Percentiles rank a stretch among this genome's conserved stretches.
phyloP scores from a whole-genome alignment of 2,888 invertebrate species.

The Spisula solida region DNA sequence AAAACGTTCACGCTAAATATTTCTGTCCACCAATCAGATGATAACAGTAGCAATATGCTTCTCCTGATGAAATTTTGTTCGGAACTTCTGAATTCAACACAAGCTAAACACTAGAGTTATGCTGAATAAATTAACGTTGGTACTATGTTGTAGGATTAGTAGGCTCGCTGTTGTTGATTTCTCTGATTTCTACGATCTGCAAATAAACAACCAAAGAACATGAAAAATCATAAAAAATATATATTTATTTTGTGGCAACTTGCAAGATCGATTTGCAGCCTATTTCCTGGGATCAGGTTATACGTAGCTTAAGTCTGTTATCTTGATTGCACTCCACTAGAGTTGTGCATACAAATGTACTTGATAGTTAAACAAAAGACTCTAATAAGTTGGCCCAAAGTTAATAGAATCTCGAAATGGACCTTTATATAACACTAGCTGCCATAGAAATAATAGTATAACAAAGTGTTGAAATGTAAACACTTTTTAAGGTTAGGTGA shows the following conservation, averaged over 20 bases:
- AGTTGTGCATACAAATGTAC: not conserved
- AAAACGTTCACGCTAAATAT: not conserved
- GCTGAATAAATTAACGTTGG: conserved; percentile 4
- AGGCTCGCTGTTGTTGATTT: conserved; percentile 64
- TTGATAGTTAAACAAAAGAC: not conserved
- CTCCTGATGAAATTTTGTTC: not conserved
- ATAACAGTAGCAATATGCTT: not conserved
- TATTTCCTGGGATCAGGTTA: no score
- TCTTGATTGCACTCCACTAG: no score
- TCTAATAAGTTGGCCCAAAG: not conserved
- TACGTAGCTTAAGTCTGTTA: no score
- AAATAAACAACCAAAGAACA: not conserved
- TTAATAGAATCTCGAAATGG: no score
- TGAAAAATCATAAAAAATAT: no score
- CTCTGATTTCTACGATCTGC: conserved; percentile 60
- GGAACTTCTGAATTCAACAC: not conserved
- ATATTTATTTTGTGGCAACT: no score
- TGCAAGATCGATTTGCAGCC: no score
- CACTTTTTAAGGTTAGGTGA: no score
- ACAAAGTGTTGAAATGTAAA: no score
- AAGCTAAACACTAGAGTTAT: not conserved
- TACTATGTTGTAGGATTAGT: conserved; percentile 44
- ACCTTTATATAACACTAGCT: no score
- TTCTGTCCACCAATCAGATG: not conserved
- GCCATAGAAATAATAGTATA: no score